Percentiles rank a stretch among this genome's conserved stretches.
phyloP scores from a whole-genome alignment of 2,797 vertebrate species.

The Pachyuromys duprasi region DNA sequence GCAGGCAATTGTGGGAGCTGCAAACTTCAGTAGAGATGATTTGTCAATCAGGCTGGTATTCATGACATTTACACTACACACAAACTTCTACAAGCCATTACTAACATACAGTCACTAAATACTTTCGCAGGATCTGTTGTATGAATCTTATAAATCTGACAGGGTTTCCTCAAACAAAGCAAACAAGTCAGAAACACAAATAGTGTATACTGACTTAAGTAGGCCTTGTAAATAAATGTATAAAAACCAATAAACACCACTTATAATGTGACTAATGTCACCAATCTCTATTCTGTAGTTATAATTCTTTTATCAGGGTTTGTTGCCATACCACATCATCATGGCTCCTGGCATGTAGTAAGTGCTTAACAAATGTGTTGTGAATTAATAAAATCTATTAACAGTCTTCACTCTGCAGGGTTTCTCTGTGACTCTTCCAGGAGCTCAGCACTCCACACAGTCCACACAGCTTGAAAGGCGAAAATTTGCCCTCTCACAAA shows the following conservation, averaged over 20 bases:
- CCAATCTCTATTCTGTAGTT: not conserved
- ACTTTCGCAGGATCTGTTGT: not conserved
- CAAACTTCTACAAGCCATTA: not conserved
- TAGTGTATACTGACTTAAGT: not conserved
- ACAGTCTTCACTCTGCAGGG: slow-evolving; percentile 64
- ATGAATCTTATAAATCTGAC: not conserved
- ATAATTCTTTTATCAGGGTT: slow-evolving; percentile 54
- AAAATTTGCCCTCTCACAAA: slow-evolving; percentile 47
- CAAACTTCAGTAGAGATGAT: not conserved
- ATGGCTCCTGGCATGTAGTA: slow-evolving; percentile 43
- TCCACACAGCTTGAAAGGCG: slow-evolving; percentile 64
- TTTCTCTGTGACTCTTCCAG: slow-evolving; percentile 57
- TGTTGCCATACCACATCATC: slow-evolving; percentile 45
- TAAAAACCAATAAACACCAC: not conserved
- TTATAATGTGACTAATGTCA: slow-evolving; percentile 35
- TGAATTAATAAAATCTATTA: slow-evolving; percentile 80
- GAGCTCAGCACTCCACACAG: slow-evolving; percentile 37
- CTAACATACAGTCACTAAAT: not conserved
- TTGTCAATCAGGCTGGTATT: not conserved
- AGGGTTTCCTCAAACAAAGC: slow-evolving; percentile 15
- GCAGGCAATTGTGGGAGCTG: not conserved
- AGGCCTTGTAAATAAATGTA: not conserved
- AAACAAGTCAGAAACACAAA: slow-evolving; percentile 51
- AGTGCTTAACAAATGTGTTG: slow-evolving; percentile 73
- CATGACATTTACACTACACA: not conserved